A percentile compares a stretch with the other conserved stretches of the same genome.
These are phyloP conservation scores for Cyclophora albipunctata DNA, from an alignment of 2,888 invertebrate genomes.

Conservation along the genomic window DNA sequence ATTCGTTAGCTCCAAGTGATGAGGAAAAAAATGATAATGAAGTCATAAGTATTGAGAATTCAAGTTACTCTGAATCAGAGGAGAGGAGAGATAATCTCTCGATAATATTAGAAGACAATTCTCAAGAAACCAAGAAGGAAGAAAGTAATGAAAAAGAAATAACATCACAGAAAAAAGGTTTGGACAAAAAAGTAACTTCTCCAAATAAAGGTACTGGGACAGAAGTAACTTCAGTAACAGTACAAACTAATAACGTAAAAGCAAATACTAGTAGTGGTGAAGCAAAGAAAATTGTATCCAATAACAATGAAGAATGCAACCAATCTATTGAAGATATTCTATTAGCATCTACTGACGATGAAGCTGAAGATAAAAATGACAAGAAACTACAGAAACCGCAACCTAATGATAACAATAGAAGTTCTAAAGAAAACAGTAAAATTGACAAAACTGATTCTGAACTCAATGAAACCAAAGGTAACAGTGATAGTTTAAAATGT, in stretches of 20 bases:
- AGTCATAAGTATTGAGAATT: slow-evolving; percentile 65
- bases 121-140: slow-evolving; percentile 1
- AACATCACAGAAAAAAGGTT: background rate
- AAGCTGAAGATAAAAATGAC: slow-evolving; percentile 11
- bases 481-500: slow-evolving; percentile 3
- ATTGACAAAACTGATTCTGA: background rate
- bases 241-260: slow-evolving; percentile 23
- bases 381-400: background rate
- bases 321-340: slow-evolving; percentile 42
- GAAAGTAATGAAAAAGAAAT: slow-evolving; percentile 1
- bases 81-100: slow-evolving; percentile 16
- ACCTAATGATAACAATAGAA: background rate
- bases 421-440: background rate
- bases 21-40: slow-evolving; percentile 29
- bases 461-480: background rate
- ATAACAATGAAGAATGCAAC: slow-evolving; percentile 32
- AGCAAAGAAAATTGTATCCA: slow-evolving; percentile 3
- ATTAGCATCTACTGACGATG: slow-evolving; percentile 49
- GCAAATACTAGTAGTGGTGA: slow-evolving; percentile 1
- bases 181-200: slow-evolving; percentile 7
- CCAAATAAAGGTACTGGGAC: slow-evolving; percentile 1
- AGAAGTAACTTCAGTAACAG: too few species aligned
- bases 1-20: slow-evolving; percentile 42
- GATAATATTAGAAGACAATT: background rate
- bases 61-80: slow-evolving; percentile 60